Evolutionary conservation across 1,140 invertebrate genomes (phyloP), one percentile per base, ranked within the genome.

Genomic region (Macrostomum lignano): DNA sequence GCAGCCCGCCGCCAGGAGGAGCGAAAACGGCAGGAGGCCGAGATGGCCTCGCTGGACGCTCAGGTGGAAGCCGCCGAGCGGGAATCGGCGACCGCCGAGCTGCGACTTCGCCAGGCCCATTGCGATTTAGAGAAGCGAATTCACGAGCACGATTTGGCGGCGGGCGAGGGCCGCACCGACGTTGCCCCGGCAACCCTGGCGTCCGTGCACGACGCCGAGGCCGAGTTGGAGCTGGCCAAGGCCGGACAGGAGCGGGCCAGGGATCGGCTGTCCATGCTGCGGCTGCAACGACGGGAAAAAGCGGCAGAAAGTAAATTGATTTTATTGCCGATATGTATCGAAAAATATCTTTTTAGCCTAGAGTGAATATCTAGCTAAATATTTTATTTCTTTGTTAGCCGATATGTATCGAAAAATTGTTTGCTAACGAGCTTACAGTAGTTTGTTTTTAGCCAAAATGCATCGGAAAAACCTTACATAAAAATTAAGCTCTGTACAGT

Each of bases 101-200:
- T n/a, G n/a, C n/a, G n/a, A n/a, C n/a, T n/a, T n/a, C n/a, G 42
- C 19, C 36, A 40, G 33, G 42, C 44, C 7, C 46, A 47, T 24
- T 35, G 36, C 38, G 49, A 51, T 29, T 33, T 51, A 24, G 40
- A 51, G 25, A 49, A 49, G 33, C 40, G 49, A 35, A 51, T 51
- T 9, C 31, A 14, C 25, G 47, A 49, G 29, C 49, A 51, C 41
- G 49, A 51, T 35, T 37, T 14, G 13, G 46, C 45, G 13, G 25
- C 33, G 2, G 34, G 36, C 5, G 13, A 35, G 31, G 49, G 49
- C n/a, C n/a, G n/a, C n/a, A n/a, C n/a, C n/a, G n/a, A n/a, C n/a
- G n/a, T n/a, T n/a, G n/a, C n/a, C n/a, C n/a, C n/a, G n/a, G 3
- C 3, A 28, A 28, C 3, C 15, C 15, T 28, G 15, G 15, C 15